Base-by-base conservation (phyloP, 2,888 invertebrate species). In the Rhingia campestris region DNA sequence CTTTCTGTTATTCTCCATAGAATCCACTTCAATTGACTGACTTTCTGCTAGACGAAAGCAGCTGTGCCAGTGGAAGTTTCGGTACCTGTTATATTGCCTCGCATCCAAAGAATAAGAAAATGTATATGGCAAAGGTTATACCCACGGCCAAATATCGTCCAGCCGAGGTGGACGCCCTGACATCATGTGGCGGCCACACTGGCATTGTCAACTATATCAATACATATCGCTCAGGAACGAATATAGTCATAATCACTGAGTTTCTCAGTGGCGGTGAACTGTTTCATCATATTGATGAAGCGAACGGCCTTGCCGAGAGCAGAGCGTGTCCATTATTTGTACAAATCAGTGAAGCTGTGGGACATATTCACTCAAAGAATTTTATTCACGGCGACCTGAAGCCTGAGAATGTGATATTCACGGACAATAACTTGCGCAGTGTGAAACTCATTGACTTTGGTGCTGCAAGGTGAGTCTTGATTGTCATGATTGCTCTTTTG, bases 371-470 rank as follows among this genome's bases (percentile, higher is more conserved):
- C 92, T 92, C 93, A 30, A 93, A 95, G 69, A 94, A 96, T 12
- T 95, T 98, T 53, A 98, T 97, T 67, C 99, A 99, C 90, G 92
- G 98, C 37, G 99, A 99, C 91, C 93, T 99, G 12, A 99, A 99
- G 91, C 98, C 98, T 0, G 99, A 98, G 94, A 96, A 91, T 86
- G 88, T 91, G n/a, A 54, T 91, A 49, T 90, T 91, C 56, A 93
- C 81, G 90, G 93, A 85, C 93, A 94, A 10, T 93, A 93, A 87
- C 14, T 86, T 86, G 54, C 74, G 86, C 49, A 59, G 80, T 4
- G 94, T 99, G 22, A 98, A 98, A 90, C 94, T 99, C 47, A 97
- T 99, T 0, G 99, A 99, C 92, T 99, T 99, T 91, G 99, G 99
- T 7, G 98, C 98, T 92, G 98, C 99, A 12, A 88, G 90, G 90